These are phyloP conservation scores for Vesta saturnalis DNA, from an alignment of 2,888 invertebrate genomes.

Conservation along the genomic window DNA sequence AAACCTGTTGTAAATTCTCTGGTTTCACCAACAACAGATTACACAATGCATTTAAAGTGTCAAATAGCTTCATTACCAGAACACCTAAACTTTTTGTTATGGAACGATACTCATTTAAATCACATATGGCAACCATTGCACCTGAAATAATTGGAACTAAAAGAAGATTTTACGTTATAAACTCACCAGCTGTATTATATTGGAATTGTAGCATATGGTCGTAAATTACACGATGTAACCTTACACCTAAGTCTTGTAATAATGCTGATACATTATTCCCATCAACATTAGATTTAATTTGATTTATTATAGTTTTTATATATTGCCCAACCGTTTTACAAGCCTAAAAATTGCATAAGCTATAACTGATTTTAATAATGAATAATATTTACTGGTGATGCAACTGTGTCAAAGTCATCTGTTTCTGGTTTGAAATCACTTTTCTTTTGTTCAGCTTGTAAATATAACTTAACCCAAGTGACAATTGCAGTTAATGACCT, in stretches of 20 bases:
- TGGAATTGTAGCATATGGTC: conserved; percentile 95
- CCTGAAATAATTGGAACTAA: too few relatives aligned
- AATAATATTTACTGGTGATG: conserved; percentile 82
- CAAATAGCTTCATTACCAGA: conserved; percentile 88
- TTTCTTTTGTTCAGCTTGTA: conserved; percentile 94
- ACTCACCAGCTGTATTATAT: conserved; percentile 89
- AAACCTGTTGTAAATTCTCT: conserved; percentile 95
- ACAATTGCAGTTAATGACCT: conserved; percentile 84
- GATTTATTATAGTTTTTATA: conserved; percentile 78
- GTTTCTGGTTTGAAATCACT: conserved; percentile 92
- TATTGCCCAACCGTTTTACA: conserved; percentile 86
- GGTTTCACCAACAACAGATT: conserved; percentile 95
- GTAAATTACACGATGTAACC: conserved; percentile 93
- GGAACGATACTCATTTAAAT: conserved; percentile 96
- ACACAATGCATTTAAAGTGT: conserved; percentile 94
- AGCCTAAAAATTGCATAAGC: conserved; percentile 67
- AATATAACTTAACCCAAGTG: conserved; percentile 89
- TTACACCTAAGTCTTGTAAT: conserved; percentile 87
- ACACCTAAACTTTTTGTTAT: conserved; percentile 82
- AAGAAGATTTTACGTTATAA: conserved; percentile 1
- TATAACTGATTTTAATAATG: not conserved
- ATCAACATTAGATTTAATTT: conserved; percentile 85
- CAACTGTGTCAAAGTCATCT: conserved; percentile 82
- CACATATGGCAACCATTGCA: conserved; percentile 97
- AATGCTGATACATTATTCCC: conserved; percentile 91